Percentiles rank a stretch among this genome's conserved stretches.
These are phyloP conservation scores for Lumbricus terrestris DNA, from an alignment of 2,888 invertebrate genomes.

Conservation along the genomic window DNA sequence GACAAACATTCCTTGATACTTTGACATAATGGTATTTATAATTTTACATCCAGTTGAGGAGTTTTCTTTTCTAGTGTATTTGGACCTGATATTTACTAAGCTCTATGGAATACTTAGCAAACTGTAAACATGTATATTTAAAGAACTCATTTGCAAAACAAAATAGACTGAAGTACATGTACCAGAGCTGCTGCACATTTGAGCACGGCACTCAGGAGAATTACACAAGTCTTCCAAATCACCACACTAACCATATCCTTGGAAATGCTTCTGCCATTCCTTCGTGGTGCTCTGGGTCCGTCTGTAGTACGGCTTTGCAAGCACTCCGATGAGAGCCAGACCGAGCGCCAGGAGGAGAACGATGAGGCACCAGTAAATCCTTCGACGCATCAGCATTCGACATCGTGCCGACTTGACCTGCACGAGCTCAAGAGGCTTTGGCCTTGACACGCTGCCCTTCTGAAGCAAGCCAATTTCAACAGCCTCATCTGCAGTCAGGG, in stretches of 20 bases:
- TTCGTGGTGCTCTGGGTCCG: not conserved
- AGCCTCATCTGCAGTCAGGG: conserved; percentile 19
- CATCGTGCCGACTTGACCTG: not conserved
- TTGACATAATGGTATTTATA: no score
- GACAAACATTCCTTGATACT: no score
- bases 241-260: conserved; percentile 19
- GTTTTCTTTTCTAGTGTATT: no score
- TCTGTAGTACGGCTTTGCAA: conserved; percentile 13
- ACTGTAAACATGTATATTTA: no score
- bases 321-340: not conserved
- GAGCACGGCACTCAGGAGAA: no score
- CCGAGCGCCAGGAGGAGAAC: not conserved
- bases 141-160: not conserved
- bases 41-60: no score
- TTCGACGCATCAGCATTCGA: conserved; percentile 20
- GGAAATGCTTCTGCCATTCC: conserved; percentile 21
- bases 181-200: not conserved
- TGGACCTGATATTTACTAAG: no score
- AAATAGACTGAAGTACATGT: not conserved
- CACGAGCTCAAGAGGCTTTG: conserved; percentile 7
- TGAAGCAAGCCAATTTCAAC: conserved; percentile 28
- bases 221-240: not conserved
- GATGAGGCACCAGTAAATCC: conserved; percentile 15
- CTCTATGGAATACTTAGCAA: no score
- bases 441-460: conserved; percentile 7